Percentiles rank a stretch among this genome's conserved stretches.
phyloP scores from a whole-genome alignment of 2,113 vertebrate genomes.

The Pithys albifrons region DNA sequence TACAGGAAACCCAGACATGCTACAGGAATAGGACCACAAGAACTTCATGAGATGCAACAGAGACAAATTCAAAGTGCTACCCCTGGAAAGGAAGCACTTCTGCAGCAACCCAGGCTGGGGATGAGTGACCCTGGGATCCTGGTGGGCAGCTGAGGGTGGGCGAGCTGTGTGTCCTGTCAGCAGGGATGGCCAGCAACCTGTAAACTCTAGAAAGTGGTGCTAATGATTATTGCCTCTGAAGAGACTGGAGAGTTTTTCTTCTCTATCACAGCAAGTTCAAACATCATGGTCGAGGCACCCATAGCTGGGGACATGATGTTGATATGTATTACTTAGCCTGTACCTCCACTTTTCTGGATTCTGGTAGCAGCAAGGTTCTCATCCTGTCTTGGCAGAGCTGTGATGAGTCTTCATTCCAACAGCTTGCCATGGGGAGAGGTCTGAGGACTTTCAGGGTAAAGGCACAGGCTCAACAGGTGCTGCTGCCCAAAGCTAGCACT shows the following conservation, averaged over 20 bases:
- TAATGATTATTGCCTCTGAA: neutral
- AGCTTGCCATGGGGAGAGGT: neutral
- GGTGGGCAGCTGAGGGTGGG: neutral
- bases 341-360: neutral
- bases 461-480: neutral
- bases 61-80: neutral
- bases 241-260: neutral
- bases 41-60: neutral
- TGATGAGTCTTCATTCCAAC: neutral
- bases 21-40: neutral
- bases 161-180: neutral
- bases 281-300: accelerated
- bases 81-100: neutral
- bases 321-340: neutral
- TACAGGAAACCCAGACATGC: neutral
- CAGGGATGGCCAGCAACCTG: neutral
- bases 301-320: accelerated
- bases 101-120: neutral
- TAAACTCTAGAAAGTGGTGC: neutral
- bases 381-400: neutral
- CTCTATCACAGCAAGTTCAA: neutral
- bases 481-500: neutral
- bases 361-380: neutral
- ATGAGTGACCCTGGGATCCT: neutral
- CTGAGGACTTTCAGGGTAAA: neutral